Percentiles rank a stretch among this genome's conserved stretches.
Evolutionary conservation across 2,797 vertebrate genomes (phyloP).

Genomic region (Enteromius radiatus): DNA sequence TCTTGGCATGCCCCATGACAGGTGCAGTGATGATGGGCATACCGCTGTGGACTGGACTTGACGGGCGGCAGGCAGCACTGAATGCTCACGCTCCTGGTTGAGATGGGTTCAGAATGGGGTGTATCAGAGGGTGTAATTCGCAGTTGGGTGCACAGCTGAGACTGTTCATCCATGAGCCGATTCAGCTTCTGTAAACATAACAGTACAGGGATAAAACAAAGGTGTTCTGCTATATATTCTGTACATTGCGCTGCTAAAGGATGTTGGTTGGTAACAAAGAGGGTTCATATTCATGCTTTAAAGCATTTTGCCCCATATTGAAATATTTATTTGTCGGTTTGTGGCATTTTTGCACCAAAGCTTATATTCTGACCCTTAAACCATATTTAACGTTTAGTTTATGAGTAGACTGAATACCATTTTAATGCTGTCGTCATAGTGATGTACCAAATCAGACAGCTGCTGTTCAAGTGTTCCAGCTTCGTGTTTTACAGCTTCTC

Average conservation of each 20-base stretch:
- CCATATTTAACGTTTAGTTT: too few species aligned
- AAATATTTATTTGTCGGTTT: not conserved
- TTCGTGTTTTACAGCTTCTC: conserved; percentile 72
- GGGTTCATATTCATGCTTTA: not conserved
- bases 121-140: conserved; percentile 56
- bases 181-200: conserved; percentile 71
- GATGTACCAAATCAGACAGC: conserved; percentile 69
- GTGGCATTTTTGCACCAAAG: not conserved
- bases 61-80: conserved; percentile 65
- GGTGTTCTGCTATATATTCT: not conserved
- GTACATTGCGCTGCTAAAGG: not conserved
- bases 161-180: conserved; percentile 76
- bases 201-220: conserved; percentile 1
- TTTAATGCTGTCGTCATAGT: conserved; percentile 72
- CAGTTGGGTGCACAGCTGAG: conserved; percentile 73
- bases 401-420: conserved; percentile 62
- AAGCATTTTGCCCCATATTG: not conserved
- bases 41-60: conserved; percentile 20
- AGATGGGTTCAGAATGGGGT: conserved; percentile 7
- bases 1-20: conserved; percentile 33
- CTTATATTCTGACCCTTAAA: not conserved
- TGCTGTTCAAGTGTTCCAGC: conserved; percentile 72
- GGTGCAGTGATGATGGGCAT: conserved; percentile 26
- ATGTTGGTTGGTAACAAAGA: not conserved
- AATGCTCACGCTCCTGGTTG: conserved; percentile 64